Base-by-base conservation (phyloP, 2,113 vertebrate species). In the Myrmophylax atrothorax region DNA sequence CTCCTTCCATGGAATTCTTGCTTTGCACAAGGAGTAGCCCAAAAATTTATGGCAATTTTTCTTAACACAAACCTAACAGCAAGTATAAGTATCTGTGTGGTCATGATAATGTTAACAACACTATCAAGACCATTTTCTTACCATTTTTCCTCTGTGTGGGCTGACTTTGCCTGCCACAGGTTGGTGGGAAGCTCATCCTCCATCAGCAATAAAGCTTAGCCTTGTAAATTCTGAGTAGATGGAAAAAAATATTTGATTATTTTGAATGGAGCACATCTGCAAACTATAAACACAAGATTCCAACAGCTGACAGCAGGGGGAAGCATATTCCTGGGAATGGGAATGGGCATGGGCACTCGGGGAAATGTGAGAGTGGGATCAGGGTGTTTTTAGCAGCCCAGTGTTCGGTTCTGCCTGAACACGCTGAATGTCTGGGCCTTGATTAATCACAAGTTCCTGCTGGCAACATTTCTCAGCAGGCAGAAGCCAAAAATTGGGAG, bases 241-340 rank as follows among this genome's bases (percentile, higher is more conserved):
- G 14, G 16, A n/a, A 1, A 2, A 64, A 29, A 15, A 59, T 11
- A 35, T 64, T 67, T 89, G 35, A 75, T 87, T 87, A 6, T 79
- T 95, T 89, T 85, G 64, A 62, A 67, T 33, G 29, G 64, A 90
- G 37, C 87, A 82, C 80, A 90, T 93, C 87, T 95, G 92, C 89
- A 96, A 97, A 64, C 42, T 12, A 68, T 93, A 82, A 90, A 70
- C 40, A 37, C 89, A 79, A 84, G 80, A 90, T 95, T 89, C 93
- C 93, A 90, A 84, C 81, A 95, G 76, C 90, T 75, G 83, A 94
- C 97, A 97, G 97, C 94, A 97, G 97, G 91, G 96, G 97, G 97
- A 92, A 93, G 94, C 91, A 96, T 56, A 95, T 93, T 84, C 83
- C 94, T 79, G 56, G 31, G 62, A 91, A 97, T 55, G 47, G 40